phyloP scores from a whole-genome alignment of 2,113 vertebrate species.

The Xyrauchen texanus region DNA sequence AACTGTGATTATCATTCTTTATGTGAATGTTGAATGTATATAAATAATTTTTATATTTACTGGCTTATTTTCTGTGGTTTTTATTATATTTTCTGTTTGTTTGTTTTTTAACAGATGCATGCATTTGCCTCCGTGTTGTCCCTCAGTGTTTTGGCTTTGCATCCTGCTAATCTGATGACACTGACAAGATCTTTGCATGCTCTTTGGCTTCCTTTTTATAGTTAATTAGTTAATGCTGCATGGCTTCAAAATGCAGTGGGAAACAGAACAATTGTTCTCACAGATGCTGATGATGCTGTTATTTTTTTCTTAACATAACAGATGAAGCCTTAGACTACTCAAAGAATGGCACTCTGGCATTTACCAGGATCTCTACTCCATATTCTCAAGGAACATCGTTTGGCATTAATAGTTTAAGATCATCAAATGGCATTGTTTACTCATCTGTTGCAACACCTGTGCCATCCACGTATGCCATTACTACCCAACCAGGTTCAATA shows the following conservation, averaged over 20 bases:
- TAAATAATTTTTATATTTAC: slow-evolving; percentile 1
- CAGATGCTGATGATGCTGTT: slow-evolving; percentile 67
- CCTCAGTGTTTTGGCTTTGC: slow-evolving; percentile 86
- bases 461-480: slow-evolving; percentile 92
- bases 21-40: slow-evolving; percentile 22
- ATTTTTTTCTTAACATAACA: slow-evolving; percentile 89
- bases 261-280: slow-evolving; percentile 47
- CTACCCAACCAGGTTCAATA: slow-evolving; percentile 94
- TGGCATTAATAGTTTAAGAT: slow-evolving; percentile 83
- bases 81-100: slow-evolving; percentile 67
- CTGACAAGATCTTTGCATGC: slow-evolving; percentile 84
- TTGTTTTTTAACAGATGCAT: slow-evolving; percentile 83
- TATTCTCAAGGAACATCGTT: slow-evolving; percentile 84
- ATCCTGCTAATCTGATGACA: slow-evolving; percentile 80
- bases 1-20: slow-evolving; percentile 54
- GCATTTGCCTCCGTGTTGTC: slow-evolving; percentile 93
- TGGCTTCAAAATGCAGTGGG: slow-evolving; percentile 45
- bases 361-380: slow-evolving; percentile 80
- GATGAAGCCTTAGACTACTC: slow-evolving; percentile 98
- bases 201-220: slow-evolving; percentile 66
- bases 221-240: slow-evolving; percentile 65
- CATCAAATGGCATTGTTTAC: slow-evolving; percentile 92
- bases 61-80: slow-evolving; percentile 1
- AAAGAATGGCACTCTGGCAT: slow-evolving; percentile 86
- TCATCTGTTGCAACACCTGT: slow-evolving; percentile 88